A percentile compares a stretch with the other conserved stretches of the same genome.
phyloP scores from a whole-genome alignment of 2,797 vertebrate genomes.

The Linurgus olivaceus region DNA sequence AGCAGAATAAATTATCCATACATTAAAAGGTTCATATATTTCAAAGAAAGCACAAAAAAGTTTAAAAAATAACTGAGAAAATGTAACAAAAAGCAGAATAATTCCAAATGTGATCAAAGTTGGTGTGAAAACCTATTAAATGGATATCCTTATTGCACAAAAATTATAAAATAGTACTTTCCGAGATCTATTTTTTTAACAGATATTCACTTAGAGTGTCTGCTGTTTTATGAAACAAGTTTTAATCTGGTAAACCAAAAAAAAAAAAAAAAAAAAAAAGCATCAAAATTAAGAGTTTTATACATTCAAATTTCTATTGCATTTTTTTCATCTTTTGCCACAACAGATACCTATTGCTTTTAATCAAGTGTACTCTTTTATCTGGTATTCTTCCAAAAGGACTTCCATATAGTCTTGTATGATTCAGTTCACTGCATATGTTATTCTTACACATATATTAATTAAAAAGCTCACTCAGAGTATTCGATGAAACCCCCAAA shows the following conservation, averaged over 20 bases:
- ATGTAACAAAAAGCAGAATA: constrained; percentile 71
- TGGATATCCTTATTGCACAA: constrained; percentile 49
- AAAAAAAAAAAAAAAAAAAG: background rate
- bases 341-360: background rate
- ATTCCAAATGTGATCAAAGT: constrained; percentile 71
- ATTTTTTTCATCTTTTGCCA: background rate
- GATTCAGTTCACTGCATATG: background rate
- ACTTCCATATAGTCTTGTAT: background rate
- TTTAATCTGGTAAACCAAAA: constrained; percentile 50
- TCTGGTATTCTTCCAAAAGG: background rate
- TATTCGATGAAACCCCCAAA: background rate
- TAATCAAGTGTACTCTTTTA: background rate
- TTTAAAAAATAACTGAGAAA: constrained; percentile 67
- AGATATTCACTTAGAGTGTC: background rate
- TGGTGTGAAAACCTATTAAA: constrained; percentile 65
- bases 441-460: background rate
- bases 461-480: background rate
- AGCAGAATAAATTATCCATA: constrained; percentile 77
- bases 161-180: constrained; percentile 39
- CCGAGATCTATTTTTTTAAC: background rate
- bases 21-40: constrained; percentile 75
- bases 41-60: constrained; percentile 69
- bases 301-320: background rate
- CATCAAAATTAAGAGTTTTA: background rate
- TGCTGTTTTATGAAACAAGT: constrained; percentile 53